phyloP scores from a whole-genome alignment of 2,888 invertebrate species.

The Xestia rhomboidea region DNA sequence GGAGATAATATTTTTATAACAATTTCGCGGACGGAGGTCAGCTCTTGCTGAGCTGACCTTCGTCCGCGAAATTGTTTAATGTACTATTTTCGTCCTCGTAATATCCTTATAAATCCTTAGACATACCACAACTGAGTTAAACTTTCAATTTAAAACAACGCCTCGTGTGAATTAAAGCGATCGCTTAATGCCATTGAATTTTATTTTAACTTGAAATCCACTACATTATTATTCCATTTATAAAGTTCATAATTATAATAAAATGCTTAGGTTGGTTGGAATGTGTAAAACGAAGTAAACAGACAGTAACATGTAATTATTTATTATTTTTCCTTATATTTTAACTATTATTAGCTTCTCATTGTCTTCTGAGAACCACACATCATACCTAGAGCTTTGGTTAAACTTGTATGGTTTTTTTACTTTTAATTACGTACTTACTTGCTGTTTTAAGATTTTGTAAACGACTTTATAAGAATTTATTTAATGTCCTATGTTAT shows the following conservation, averaged over 20 bases:
- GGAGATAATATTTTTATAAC: too few relatives aligned
- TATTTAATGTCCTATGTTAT: background rate
- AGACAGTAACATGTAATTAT: slow-evolving; percentile 40
- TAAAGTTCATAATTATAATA: background rate
- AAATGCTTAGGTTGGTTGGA: background rate
- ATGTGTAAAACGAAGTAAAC: slow-evolving; percentile 11
- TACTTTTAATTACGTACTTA: background rate
- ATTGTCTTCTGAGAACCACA: slow-evolving; percentile 34
- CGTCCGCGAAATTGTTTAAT: too few relatives aligned
- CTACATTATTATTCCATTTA: background rate
- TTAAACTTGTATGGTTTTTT: background rate
- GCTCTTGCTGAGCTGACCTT: too few relatives aligned
- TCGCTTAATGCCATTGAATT: background rate
- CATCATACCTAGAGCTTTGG: background rate
- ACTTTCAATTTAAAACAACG: background rate
- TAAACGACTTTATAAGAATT: background rate
- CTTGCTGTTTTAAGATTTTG: background rate
- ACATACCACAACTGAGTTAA: background rate
- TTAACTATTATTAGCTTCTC: slow-evolving; percentile 36
- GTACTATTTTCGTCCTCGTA: background rate
- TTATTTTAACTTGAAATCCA: background rate
- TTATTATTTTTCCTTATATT: slow-evolving; percentile 44
- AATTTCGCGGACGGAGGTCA: too few relatives aligned
- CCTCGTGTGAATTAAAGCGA: too few relatives aligned
- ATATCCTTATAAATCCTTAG: too few relatives aligned